Conservation (phyloP, 2,113 vertebrate species). For the Phyllostomus discolor region DNA sequence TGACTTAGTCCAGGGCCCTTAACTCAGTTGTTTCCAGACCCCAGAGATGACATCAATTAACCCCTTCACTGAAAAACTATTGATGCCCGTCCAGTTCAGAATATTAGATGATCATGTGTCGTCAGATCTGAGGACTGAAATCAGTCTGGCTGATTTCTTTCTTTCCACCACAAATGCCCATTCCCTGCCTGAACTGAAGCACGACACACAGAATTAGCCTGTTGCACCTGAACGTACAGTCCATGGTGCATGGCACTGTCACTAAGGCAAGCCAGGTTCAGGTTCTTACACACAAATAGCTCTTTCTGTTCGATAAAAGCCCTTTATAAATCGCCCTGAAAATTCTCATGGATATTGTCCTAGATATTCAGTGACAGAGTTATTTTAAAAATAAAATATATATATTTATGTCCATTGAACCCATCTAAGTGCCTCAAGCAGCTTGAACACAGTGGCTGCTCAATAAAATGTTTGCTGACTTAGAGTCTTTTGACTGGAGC, state of each 20-base stretch:
- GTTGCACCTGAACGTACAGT: not conserved
- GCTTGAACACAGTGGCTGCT: not conserved
- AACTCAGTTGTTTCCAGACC: not conserved
- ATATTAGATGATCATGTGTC: not conserved
- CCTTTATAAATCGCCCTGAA: not conserved
- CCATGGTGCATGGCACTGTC: not conserved
- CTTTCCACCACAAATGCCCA: not conserved
- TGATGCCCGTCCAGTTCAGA: not conserved
- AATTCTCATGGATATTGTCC: not conserved
- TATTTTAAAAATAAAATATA: not conserved
- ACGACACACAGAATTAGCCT: not conserved
- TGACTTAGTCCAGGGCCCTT: not conserved
- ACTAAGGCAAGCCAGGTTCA: not conserved
- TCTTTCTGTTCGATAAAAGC: not conserved
- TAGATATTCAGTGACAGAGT: not conserved
- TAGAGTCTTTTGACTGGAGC: not conserved
- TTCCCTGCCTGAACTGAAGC: not conserved
- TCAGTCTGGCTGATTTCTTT: not conserved
- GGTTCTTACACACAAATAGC: not conserved
- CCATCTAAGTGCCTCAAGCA: not conserved
- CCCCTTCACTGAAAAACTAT: not conserved
- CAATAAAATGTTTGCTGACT: not conserved
- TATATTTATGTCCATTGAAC: not conserved
- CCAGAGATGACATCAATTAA: not conserved
- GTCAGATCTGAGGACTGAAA: not conserved